Evolutionary conservation across 2,797 vertebrate genomes (phyloP), one percentile per base, ranked within the genome.

Genomic region (Dallia pectoralis): DNA sequence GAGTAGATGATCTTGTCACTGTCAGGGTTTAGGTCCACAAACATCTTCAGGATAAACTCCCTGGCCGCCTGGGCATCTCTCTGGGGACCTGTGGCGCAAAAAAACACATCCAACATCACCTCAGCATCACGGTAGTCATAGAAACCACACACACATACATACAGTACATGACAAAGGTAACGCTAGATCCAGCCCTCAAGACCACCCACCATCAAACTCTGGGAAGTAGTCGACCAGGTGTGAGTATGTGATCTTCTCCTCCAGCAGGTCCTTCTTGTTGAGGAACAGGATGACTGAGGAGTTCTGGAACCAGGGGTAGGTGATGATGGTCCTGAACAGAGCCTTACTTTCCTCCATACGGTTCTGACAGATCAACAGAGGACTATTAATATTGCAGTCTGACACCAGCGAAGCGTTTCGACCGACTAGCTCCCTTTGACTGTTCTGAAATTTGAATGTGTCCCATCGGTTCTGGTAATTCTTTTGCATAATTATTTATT

Each of bases 1-100:
- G 98, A 99, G 93, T 99, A 99, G 94, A 99, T 99, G 93, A 99
- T 99, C 94, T 99, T 99, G 93, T 99, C 97, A 48, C 96, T 99
- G 94, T 99, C 98, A 0, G 98, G 98, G 87, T 99, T 99, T 87
- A 99, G 95, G 93, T 99, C 98, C 94, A 99, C 98, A 81, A 99
- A 99, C 98, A 99, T 99, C 93, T 98, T 99, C 81, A 99, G 93
- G 88, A 99, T 99, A 91, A 99, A 99, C 90, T 99, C 98, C 0
- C 97, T 94, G 1, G 97, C 98, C 0, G 97, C 96, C 89, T 99
- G 97, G 0, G 97, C 95, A 27, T 99, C 97, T 81, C 97, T 91
- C 92, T 98, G 98, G 0, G 96, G 97, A 81, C 98, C 98, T 99
- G 84, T 0, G 73, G 67, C 0, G 30, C 0, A 9, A 9, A 80